A percentile compares a stretch with the other conserved stretches of the same genome.
Conservation (phyloP, 1,140 invertebrate genomes). For the Bombus superbus region DNA sequence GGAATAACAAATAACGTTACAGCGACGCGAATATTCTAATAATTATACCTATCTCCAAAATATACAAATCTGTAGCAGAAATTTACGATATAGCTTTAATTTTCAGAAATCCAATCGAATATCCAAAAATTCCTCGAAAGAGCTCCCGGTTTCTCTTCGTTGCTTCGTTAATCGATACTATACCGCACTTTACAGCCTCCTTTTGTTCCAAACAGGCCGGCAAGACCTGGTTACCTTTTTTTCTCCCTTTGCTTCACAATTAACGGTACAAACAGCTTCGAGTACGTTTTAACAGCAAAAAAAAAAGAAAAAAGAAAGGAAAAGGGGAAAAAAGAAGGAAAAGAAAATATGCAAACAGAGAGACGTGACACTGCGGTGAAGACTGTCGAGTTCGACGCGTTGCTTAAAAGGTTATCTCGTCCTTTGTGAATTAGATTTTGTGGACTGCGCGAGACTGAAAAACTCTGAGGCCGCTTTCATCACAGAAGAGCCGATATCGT, state of each 20-base stretch:
- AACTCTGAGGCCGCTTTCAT: slow-evolving; percentile 40
- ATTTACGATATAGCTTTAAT: neutral
- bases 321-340: neutral
- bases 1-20: too few relatives aligned
- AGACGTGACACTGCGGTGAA: neutral
- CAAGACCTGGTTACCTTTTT: slow-evolving; percentile 23
- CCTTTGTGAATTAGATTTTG: slow-evolving; percentile 49
- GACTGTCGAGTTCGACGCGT: slow-evolving; percentile 13
- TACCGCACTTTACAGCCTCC: slow-evolving; percentile 9
- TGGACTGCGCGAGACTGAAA: slow-evolving; percentile 17
- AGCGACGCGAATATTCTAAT: too few relatives aligned
- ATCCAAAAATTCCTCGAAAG: neutral
- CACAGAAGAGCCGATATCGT: slow-evolving; percentile 55
- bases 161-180: neutral
- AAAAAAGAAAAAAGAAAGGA: neutral
- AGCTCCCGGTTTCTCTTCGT: neutral
- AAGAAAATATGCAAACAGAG: neutral
- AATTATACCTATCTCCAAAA: too few relatives aligned
- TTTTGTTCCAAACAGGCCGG: neutral
- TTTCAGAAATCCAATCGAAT: neutral
- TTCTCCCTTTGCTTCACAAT: neutral
- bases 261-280: slow-evolving; percentile 8
- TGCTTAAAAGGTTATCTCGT: slow-evolving; percentile 35
- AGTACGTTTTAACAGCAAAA: neutral
- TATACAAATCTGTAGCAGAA: too few relatives aligned